Base-by-base conservation (phyloP, 2,113 vertebrate genomes). In the Sisor rabdophorus region DNA sequence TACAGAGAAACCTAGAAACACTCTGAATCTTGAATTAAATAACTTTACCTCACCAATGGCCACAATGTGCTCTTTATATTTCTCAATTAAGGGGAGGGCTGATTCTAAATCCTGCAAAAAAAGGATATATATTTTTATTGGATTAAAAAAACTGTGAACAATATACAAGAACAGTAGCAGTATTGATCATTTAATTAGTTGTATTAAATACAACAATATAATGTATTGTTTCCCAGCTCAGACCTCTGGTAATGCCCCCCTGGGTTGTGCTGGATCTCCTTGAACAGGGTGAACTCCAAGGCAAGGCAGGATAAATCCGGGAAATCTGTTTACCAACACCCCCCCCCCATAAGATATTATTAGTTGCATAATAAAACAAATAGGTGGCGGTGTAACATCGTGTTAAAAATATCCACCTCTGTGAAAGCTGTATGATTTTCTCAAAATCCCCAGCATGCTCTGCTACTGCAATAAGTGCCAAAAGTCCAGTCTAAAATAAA, bases 271-370 rank as follows among this genome's bases (percentile, higher is more conserved):
- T 2, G 90, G 78, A 4, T 89, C 88, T 65, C 87, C 92, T 30
- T 98, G 97, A 56, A 99, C 88, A 0, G 97, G 96, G 75, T 99
- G 97, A 71, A 99, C 89, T 68, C 96, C 97, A 60, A 98, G 87
- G 78, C 95, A 98, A 0, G 96, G 93, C 58, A 93, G 87, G 22
- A 98, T 87, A 79, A 97, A 95, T 17, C 92, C 93, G 3, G 89
- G 85, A 75, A 95, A 95, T 50, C 96, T 98, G 28, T 17, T 44
- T 60, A 26, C 55, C 2, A 28, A 47, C n/a, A 63, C 63, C 64
- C 17, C 24, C 44, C 11, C 19, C 48, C 32, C 44, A 4, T 4
- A 36, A 36, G 3, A 36, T 36, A 40, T 32, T 30, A 71, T 26
- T 24, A 8, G 2, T 13, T 56, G 30, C 10, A 73, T 30, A 6